These are phyloP conservation scores for Altica lythri DNA, from an alignment of 2,888 invertebrate genomes.

Conservation along the genomic window DNA sequence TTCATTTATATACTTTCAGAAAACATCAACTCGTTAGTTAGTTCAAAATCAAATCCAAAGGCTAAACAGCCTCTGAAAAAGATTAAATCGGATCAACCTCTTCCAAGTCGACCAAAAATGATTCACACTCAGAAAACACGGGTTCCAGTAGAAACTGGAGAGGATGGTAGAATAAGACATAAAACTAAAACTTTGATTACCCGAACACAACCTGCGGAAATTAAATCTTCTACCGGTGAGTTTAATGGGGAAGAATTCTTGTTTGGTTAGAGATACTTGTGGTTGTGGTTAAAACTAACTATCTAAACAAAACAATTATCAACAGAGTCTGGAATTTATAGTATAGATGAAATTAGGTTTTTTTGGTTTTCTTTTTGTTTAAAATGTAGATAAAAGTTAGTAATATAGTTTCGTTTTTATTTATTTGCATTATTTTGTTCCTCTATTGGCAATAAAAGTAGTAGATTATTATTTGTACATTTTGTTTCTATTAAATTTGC, in stretches of 20 bases:
- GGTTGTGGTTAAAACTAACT: conserved; percentile 1
- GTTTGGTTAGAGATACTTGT: conserved; percentile 4
- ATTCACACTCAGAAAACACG: conserved; percentile 74
- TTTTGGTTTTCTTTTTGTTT: conserved; percentile 9
- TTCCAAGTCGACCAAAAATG: conserved; percentile 70
- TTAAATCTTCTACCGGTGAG: conserved; percentile 55
- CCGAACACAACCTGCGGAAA: conserved; percentile 59
- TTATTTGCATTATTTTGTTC: conserved; percentile 10
- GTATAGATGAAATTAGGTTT: background rate
- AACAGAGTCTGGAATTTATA: background rate
- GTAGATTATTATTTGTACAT: too few relatives aligned
- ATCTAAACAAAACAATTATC: too few relatives aligned
- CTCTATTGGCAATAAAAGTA: too few relatives aligned
- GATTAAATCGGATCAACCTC: conserved; percentile 48
- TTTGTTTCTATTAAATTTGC: too few relatives aligned
- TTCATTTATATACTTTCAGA: too few relatives aligned
- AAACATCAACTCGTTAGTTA: conserved; percentile 58
- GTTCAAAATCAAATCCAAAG: conserved; percentile 51
- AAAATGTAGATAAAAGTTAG: conserved; percentile 17
- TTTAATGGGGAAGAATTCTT: conserved; percentile 14
- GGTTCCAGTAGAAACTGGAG: conserved; percentile 60
- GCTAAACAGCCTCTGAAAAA: conserved; percentile 36
- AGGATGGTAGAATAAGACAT: conserved; percentile 61
- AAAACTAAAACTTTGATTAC: conserved; percentile 65
- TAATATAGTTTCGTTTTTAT: conserved; percentile 18